Conservation (phyloP, 2,888 invertebrate species). For the Opisthograptis luteolata region DNA sequence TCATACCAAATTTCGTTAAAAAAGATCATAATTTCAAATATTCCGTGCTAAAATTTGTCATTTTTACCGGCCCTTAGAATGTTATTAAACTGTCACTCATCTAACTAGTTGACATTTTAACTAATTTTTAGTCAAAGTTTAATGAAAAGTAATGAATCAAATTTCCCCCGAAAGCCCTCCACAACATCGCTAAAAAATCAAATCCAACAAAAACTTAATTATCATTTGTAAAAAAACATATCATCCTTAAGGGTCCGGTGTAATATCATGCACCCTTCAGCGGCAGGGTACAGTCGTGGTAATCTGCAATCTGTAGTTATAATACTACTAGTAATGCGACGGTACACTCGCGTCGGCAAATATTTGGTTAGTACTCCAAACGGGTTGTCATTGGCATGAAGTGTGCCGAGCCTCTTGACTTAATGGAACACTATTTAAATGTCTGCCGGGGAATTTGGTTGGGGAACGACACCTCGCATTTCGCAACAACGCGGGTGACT, state of each 20-base stretch:
- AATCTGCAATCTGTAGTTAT: conserved; percentile 72
- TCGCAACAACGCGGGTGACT: too few relatives aligned
- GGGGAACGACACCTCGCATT: neutral
- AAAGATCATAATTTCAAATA: too few relatives aligned
- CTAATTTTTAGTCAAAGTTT: too few relatives aligned
- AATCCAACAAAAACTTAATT: conserved; percentile 30
- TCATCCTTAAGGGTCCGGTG: conserved; percentile 43
- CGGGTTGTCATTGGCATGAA: conserved; percentile 67
- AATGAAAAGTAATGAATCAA: too few relatives aligned
- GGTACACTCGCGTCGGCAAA: conserved; percentile 70
- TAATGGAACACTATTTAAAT: conserved; percentile 62
- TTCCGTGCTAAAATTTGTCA: too few relatives aligned
- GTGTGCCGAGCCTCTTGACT: conserved; percentile 59
- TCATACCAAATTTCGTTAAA: too few relatives aligned
- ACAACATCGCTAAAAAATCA: neutral
- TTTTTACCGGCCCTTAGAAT: too few relatives aligned
- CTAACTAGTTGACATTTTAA: too few relatives aligned
- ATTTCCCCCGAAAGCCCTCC: too few relatives aligned
- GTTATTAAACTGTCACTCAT: too few relatives aligned
- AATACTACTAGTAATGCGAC: conserved; percentile 64
- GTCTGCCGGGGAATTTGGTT: conserved; percentile 17
- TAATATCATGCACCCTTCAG: conserved; percentile 62
- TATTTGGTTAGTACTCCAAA: conserved; percentile 73
- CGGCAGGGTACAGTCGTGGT: conserved; percentile 50
- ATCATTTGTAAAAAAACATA: conserved; percentile 38